Percentiles rank a stretch among this genome's conserved stretches.
Evolutionary conservation across 2,797 vertebrate species (phyloP).

Genomic region (Notamacropus eugenii): DNA sequence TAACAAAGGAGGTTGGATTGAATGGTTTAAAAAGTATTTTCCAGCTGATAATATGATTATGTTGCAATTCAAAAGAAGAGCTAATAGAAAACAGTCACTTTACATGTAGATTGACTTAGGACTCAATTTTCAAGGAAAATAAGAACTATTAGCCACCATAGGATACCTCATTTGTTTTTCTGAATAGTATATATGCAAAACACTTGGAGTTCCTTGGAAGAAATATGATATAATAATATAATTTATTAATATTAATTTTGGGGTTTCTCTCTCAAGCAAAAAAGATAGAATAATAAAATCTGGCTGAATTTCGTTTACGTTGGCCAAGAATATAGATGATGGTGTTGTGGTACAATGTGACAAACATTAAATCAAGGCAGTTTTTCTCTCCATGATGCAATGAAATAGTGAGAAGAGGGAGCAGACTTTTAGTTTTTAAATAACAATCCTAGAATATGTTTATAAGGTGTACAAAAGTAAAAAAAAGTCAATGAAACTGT

Average conservation of each 20-base stretch:
- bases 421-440: not conserved
- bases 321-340: not conserved
- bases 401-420: not conserved
- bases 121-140: conserved; percentile 46
- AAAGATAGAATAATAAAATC: not conserved
- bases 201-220: conserved; percentile 30
- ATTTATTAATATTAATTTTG: not conserved
- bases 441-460: not conserved
- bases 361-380: not conserved
- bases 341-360: not conserved
- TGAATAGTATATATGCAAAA: not conserved
- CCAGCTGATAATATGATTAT: conserved; percentile 24
- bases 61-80: conserved; percentile 20
- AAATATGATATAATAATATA: conserved; percentile 38
- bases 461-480: not conserved
- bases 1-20: not conserved
- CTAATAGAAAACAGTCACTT: not conserved
- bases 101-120: conserved; percentile 35
- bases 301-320: not conserved
- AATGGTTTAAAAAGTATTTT: not conserved
- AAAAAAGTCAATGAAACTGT: not conserved
- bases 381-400: not conserved
- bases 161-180: conserved; percentile 42
- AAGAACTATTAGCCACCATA: not conserved
- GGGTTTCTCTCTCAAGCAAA: not conserved